Base-by-base conservation (phyloP, 2,888 invertebrate species). In the Protophormia terraenovae region DNA sequence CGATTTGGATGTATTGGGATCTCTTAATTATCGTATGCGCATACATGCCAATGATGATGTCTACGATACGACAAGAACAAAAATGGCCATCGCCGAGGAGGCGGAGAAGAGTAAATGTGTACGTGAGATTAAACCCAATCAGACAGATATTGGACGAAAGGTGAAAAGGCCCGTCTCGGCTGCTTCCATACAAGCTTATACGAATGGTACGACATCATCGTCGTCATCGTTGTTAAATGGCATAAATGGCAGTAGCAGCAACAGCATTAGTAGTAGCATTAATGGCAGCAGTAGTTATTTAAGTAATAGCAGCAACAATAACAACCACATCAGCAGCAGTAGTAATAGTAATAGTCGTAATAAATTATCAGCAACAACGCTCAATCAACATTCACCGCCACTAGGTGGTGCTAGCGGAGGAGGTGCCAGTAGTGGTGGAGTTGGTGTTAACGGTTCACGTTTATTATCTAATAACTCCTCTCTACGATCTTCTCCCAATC, bases 31-130 rank as follows among this genome's bases (percentile, higher is more conserved):
- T 92, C 97, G 97, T 92, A 96, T 98, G 95, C 96, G 97, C 87
- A 96, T 98, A 89, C 97, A 97, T 92, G 98, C 98, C 90, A 98
- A 97, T 91, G 98, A 98, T 91, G 98, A 98, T 94, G 97, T 98
- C 84, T 98, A 98, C 93, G 97, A 97, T 93, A 96, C 96, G 89
- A 98, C 98, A 88, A 95, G 96, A 93, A 96, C 97, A 92, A 96
- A 97, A 90, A 97, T 98, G 97, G 97, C 97, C 90, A 95, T 96
- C 90, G 97, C 96, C 88, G 97, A 98, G 93, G 97, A 98, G 92
- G 97, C 96, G 93, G 97, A 96, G 93, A 98, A 97, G 94, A 98
- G 97, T 93, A 97, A 97, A 94, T 97, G 98, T 94, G 97, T 98
- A 90, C 96, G 97, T 92, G 98, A 97, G 93, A 98, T 98, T 92